A percentile compares a stretch with the other conserved stretches of the same genome.
These are phyloP conservation scores for Phrynosoma platyrhinos DNA, from an alignment of 2,113 vertebrate genomes.

Conservation along the genomic window DNA sequence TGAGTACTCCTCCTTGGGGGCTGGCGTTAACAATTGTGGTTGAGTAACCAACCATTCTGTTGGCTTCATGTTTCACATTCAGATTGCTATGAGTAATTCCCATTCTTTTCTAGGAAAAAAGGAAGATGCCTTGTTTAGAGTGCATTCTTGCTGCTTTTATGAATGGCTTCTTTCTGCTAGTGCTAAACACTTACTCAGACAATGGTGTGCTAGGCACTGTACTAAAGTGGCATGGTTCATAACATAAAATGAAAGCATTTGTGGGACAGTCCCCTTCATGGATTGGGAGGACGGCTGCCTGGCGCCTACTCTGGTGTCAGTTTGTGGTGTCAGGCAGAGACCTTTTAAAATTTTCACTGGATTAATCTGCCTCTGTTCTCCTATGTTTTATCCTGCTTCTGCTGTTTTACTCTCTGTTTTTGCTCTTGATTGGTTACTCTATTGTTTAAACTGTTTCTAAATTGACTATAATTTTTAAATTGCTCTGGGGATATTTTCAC, in stretches of 20 bases:
- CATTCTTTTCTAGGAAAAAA: slow-evolving; percentile 20
- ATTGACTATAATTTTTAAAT: neutral
- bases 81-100: neutral
- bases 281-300: neutral
- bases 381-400: neutral
- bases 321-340: neutral
- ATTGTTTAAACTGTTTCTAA: neutral
- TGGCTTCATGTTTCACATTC: slow-evolving; percentile 21
- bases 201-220: neutral
- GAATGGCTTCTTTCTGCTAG: slow-evolving; percentile 20
- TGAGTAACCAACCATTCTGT: neutral
- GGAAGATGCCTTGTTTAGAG: neutral
- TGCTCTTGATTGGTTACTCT: neutral
- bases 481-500: neutral
- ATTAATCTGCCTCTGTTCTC: too few species aligned
- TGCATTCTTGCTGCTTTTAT: slow-evolving; percentile 1
- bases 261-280: neutral
- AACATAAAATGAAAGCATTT: slow-evolving; percentile 24
- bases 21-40: neutral
- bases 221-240: neutral
- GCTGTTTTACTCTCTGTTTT: neutral
- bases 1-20: slow-evolving; percentile 81
- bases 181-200: slow-evolving; percentile 1
- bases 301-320: neutral
- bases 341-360: neutral